Evolutionary conservation across 2,113 vertebrate species (phyloP).

Genomic region (Platanista minor): DNA sequence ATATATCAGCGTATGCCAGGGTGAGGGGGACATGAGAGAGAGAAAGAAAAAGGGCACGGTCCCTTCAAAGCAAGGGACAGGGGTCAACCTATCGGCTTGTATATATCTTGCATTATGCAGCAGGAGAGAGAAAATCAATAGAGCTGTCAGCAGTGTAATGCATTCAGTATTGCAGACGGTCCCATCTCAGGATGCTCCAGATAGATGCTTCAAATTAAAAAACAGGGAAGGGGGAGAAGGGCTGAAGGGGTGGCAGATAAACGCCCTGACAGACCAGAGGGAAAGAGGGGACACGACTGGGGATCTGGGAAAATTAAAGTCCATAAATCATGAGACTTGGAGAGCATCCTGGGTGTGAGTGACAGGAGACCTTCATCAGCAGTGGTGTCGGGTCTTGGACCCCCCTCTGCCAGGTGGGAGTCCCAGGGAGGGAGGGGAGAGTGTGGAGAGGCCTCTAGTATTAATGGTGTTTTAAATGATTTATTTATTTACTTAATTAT

Average conservation of each 20-base stretch:
- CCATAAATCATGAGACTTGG: background rate
- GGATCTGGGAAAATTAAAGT: constrained; percentile 58
- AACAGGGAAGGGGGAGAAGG: background rate
- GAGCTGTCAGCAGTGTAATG: constrained; percentile 50
- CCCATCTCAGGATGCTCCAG: constrained; percentile 36
- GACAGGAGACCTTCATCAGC: background rate
- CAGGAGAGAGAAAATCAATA: constrained; percentile 49
- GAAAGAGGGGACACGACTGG: background rate
- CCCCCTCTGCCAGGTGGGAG: background rate
- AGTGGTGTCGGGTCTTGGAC: background rate
- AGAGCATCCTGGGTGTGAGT: background rate
- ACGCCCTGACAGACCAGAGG: constrained; percentile 9
- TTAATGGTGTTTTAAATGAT: background rate
- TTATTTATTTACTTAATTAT: no score
- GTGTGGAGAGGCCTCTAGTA: accelerated
- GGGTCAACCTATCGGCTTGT: constrained; percentile 18
- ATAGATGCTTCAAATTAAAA: constrained; percentile 68
- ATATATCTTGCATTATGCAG: constrained; percentile 36
- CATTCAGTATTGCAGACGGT: background rate
- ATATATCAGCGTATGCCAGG: constrained; percentile 35
- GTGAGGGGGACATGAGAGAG: constrained; percentile 25
- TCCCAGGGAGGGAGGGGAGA: background rate
- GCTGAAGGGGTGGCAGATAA: constrained; percentile 3
- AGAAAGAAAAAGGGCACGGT: background rate
- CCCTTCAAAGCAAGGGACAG: constrained; percentile 46